Base-by-base conservation (phyloP, 1,140 invertebrate species). In the Melitaea cinxia region DNA sequence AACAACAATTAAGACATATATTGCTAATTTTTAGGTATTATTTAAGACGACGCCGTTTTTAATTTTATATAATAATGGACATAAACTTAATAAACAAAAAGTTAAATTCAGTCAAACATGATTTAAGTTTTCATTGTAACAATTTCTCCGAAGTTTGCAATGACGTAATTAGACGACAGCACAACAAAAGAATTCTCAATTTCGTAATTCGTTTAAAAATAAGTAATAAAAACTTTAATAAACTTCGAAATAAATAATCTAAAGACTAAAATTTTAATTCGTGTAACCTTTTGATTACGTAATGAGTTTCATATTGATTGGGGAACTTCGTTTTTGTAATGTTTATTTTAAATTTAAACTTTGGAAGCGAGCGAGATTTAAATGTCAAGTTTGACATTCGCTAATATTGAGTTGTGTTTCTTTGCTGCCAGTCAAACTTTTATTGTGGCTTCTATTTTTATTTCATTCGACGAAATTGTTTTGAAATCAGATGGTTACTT, bases 191-290 rank as follows among this genome's bases (percentile, higher is more conserved):
- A n/a, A n/a, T 47, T 65, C 19, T 19, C 33, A 23, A 70, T 76
- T 59, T 63, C 67, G 59, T 72, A 79, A 78, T 47, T 53, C 54
- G 54, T 52, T n/a, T 59, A 63, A 65, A 80, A 79, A 82, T 77
- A 80, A 79, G 81, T 76, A 71, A 42, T 47, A 58, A 33, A 47
- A 70, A 62, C 66, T 75, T 71, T 45, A 70, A 71, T 65, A 42
- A 61, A 68, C 47, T n/a, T 71, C 55, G 23, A 47, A 47, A 42
- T 68, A 73, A 78, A n/a, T n/a, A n/a, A 78, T 71, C 42, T 72
- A 59, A 68, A 80, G 76, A 80, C 55, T 65, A 73, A 77, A 75
- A 76, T 70, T 30, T 63, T 28, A 45, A 53, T 70, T 83, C 74
- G 68, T 68, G 77, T 78, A 81, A 77, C 65, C 47, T 19, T 37